Conservation (phyloP, 92 coral and sea anemone species). For the Meandrina meandrites region DNA sequence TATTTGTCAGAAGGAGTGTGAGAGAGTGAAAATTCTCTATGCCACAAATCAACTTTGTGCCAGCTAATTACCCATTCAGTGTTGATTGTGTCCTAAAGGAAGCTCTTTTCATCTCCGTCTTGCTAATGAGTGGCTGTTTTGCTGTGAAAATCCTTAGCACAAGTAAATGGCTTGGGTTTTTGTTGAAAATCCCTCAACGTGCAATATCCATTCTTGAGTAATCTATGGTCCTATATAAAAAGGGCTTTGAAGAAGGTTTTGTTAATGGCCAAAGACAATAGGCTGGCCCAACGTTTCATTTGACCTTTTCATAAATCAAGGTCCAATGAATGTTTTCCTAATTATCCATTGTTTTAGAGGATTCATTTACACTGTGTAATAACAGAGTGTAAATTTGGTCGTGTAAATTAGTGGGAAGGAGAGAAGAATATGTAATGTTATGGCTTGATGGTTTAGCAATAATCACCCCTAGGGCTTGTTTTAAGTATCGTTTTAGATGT, state of each 20-base stretch:
- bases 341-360: constrained; percentile 45
- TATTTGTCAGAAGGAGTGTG: not conserved
- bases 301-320: constrained; percentile 36
- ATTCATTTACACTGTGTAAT: constrained; percentile 49
- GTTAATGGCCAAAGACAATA: constrained; percentile 44
- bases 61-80: constrained; percentile 7
- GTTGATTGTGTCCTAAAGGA: not conserved
- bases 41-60: not conserved
- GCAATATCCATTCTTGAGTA: constrained; percentile 36
- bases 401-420: not conserved
- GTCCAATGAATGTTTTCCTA: constrained; percentile 37
- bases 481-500: not conserved
- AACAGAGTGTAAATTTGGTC: constrained; percentile 32
- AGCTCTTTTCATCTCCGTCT: not conserved
- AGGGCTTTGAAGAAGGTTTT: constrained; percentile 21
- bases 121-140: constrained; percentile 21
- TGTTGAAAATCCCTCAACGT: constrained; percentile 4
- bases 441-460: not conserved
- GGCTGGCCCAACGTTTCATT: constrained; percentile 22
- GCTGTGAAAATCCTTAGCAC: constrained; percentile 31
- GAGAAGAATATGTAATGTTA: not conserved
- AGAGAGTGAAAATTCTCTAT: not conserved
- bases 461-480: not conserved
- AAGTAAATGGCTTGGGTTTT: constrained; percentile 32
- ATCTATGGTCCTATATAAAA: constrained; percentile 32